Conservation (phyloP, 2,888 invertebrate genomes). For the Pachliopta kotzebuea region DNA sequence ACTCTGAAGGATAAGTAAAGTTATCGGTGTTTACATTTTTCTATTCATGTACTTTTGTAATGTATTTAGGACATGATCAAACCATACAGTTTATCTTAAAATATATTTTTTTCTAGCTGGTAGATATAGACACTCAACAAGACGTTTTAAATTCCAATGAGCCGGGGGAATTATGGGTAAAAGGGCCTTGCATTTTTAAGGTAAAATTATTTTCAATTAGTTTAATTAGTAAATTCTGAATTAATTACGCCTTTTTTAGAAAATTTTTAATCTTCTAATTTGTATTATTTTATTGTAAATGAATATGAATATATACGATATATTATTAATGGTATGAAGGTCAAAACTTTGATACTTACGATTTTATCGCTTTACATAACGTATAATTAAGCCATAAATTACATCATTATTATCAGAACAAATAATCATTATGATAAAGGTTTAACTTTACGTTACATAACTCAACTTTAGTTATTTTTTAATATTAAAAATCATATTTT, state of each 20-base stretch:
- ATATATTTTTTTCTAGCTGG: constrained; percentile 52
- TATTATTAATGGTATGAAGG: neutral
- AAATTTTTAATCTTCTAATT: neutral
- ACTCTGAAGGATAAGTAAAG: no score
- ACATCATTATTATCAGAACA: no score
- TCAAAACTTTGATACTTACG: neutral
- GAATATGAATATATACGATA: no score
- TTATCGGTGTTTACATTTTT: neutral
- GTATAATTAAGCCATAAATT: no score
- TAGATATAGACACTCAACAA: constrained; percentile 63
- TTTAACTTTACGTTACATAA: no score
- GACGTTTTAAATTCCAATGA: constrained; percentile 63
- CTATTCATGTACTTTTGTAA: no score
- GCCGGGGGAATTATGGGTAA: constrained; percentile 74
- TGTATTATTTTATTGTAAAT: no score
- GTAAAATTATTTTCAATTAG: constrained; percentile 38
- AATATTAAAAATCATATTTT: constrained; percentile 35
- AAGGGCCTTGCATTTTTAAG: constrained; percentile 67
- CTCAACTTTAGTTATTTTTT: neutral
- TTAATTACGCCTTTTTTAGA: neutral
- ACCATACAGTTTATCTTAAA: neutral
- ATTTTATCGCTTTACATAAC: no score
- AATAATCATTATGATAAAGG: no score
- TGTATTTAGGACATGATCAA: neutral
- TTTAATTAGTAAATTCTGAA: neutral